Evolutionary conservation across 2,113 vertebrate species (phyloP).

Genomic region (Oryzias melastigma): DNA sequence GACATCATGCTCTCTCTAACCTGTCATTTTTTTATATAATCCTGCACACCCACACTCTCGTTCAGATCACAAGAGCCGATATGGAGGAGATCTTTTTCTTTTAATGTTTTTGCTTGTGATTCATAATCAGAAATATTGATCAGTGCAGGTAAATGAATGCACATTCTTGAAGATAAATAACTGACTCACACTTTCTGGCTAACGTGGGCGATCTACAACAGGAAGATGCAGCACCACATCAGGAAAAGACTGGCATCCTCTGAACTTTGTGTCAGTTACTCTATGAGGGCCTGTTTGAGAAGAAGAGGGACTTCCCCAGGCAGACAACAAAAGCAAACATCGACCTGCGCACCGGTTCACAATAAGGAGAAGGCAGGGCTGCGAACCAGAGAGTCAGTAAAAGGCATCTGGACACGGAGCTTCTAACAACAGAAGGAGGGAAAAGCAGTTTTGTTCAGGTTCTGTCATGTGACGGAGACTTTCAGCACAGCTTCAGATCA

Average conservation of each 20-base stretch:
- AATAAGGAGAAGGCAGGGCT: constrained; percentile 42
- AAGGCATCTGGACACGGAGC: constrained; percentile 15
- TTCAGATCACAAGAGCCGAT: constrained; percentile 29
- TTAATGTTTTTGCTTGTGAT: not conserved
- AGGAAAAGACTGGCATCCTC: constrained; percentile 57
- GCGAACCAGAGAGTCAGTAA: constrained; percentile 41
- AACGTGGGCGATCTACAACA: constrained; percentile 42
- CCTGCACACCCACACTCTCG: constrained; percentile 24
- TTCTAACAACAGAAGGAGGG: constrained; percentile 49
- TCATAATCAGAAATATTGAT: not conserved
- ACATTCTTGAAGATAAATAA: constrained; percentile 4
- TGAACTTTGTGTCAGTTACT: constrained; percentile 62
- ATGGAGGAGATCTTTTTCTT: constrained; percentile 16
- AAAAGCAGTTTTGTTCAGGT: constrained; percentile 7
- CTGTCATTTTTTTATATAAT: constrained; percentile 6
- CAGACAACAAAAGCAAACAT: constrained; percentile 68
- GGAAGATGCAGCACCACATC: constrained; percentile 60
- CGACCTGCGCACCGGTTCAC: constrained; percentile 26
- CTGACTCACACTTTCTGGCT: constrained; percentile 14
- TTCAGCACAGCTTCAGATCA: too few relatives aligned
- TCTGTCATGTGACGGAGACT: constrained; percentile 4
- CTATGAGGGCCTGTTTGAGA: constrained; percentile 40
- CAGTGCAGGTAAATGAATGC: constrained; percentile 15
- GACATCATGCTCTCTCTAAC: constrained; percentile 29
- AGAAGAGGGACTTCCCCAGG: constrained; percentile 67